Evolutionary conservation across 2,113 vertebrate species (phyloP), one percentile per base, ranked within the genome.

Genomic region (Haliaeetus leucogaster): DNA sequence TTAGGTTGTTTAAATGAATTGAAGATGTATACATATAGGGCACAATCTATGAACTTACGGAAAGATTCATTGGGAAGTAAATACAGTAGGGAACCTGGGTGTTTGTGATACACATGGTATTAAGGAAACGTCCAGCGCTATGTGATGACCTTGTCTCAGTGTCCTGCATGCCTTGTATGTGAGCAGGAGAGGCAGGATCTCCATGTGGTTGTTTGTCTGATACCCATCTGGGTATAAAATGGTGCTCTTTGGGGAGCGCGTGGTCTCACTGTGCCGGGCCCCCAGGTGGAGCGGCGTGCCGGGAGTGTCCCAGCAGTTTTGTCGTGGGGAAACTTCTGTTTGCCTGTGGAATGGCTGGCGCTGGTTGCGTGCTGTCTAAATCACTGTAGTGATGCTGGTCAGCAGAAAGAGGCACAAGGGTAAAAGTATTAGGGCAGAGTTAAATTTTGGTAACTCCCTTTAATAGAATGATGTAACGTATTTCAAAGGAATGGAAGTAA

Each of bases 231-330:
- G 5, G 7, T 90, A 10, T 62, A 48, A 48, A 73, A 34, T 0
- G 0, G 8, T 10, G 34, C 30, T 20, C 6, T 40, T 30, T 30
- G 38, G 16, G 30, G 13, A 82, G 38, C 7, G 0, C 38, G 38
- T 1, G 21, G 16, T 61, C 53, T 76, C 27, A 45, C 42, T 2
- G 9, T 13, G 25, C 43, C 26, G 16, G 22, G 29, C 40, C 42
- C 11, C 4, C 27, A 23, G 59, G 8, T 59, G 9, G 34, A 74
- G 18, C 1, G 1, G 17, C 16, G 16, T 1, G 3, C n/a, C 0
- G 2, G 7, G 11, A 8, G 7, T 48, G 9, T 58, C 48, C 67
- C 45, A n/a, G 38, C 16, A 36, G 27, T 38, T 89, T n/a, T 59
- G 48, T n/a, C 45, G 13, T 3, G 21, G 18, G 61, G 40, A 45